These are phyloP conservation scores for Meloe dianella DNA, from an alignment of 2,888 invertebrate species.

Conservation along the genomic window DNA sequence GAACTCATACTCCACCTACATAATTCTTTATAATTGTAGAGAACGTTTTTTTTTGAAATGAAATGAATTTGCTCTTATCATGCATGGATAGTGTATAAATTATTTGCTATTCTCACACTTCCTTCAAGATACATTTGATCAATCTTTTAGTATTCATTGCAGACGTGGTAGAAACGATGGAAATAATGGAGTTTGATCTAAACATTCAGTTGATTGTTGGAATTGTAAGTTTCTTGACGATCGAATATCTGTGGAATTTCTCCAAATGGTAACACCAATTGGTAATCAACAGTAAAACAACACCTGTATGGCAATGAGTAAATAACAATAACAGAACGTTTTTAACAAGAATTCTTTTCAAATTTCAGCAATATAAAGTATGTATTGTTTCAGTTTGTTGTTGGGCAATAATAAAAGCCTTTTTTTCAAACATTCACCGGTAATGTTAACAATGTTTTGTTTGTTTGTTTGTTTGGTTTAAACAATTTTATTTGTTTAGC, in stretches of 20 bases:
- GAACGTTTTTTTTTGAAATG: neutral
- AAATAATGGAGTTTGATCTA: neutral
- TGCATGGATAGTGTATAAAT: neutral
- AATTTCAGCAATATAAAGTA: neutral
- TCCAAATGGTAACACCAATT: neutral
- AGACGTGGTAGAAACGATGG: neutral
- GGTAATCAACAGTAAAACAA: neutral
- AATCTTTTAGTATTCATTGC: neutral
- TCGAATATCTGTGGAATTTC: neutral
- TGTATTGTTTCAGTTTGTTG: slow-evolving; percentile 2
- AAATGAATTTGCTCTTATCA: neutral
- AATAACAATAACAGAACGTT: neutral
- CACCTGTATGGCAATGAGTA: neutral
- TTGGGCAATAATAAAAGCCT: neutral
- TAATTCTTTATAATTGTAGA: neutral
- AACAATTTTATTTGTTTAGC: slow-evolving; percentile 6
- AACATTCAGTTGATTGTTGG: neutral
- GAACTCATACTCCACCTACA: neutral
- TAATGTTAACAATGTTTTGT: slow-evolving; percentile 6
- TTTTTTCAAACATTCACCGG: neutral
- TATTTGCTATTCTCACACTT: neutral
- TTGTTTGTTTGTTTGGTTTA: slow-evolving; percentile 6
- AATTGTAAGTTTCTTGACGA: neutral
- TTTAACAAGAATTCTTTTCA: neutral
- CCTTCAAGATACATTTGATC: neutral